Evolutionary conservation across 37 sponge, comb jelly and placozoan species (phyloP), one percentile per base, ranked within the genome.

Genomic region (Lycopodina hypogea): DNA sequence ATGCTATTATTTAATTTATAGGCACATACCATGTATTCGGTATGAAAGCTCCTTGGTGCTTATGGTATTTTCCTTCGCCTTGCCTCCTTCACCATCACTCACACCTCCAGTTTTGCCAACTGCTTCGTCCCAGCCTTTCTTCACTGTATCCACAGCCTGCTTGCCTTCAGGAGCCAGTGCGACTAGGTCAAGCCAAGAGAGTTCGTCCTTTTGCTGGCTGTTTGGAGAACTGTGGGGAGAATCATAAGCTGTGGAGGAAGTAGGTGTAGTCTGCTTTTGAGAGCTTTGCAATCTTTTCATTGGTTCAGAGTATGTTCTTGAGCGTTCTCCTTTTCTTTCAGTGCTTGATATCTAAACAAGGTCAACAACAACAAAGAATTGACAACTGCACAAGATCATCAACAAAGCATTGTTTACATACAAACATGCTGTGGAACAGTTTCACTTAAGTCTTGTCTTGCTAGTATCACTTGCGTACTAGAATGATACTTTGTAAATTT

Each of bases 81-180:
- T 45, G 9, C 9, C 48, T 9, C 48, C 48, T 4, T 45, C 48
- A 45, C 48, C 48, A 59, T 3, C 28, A 26, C 4, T 12, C 4
- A 17, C 60, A 23, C 28, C 12, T 6, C 60, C 60, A 28, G 4
- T 26, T 6, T 17, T 17, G 12, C 28, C 70, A 70, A 7, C 70
- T 42, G 38, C n/a, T 4, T 73, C 74, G 7, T 2, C 23, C 74
- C 74, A 73, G 22, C 74, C 74, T 53, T 52, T 29, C 36, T 24
- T 50, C 8, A 73, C 74, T 1, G 1, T 1, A 40, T 38, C 41
- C n/a, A 70, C 71, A 37, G 33, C 71, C 36, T 73, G 74, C 48
- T 77, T 39, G 14, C 30, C 19, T 30, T 61, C 77, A 29, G 77
- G 77, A 29, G 64, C 77, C 64, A 77, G 77, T 3, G 63, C 7